Conservation (phyloP, 2,113 vertebrate species). For the Vombatus ursinus region DNA sequence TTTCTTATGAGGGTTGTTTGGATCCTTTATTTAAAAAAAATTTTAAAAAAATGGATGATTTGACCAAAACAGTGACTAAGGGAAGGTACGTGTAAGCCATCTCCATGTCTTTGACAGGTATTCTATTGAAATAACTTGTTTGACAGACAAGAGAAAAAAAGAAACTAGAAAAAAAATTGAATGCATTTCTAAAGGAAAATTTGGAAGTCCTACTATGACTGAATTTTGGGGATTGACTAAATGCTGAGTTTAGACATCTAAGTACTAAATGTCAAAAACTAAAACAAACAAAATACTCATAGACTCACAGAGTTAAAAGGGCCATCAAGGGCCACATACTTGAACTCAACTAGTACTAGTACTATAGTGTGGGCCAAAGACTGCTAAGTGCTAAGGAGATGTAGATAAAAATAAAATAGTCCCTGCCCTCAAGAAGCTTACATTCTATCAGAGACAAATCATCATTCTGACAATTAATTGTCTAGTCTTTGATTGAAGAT, state of each 20-base stretch:
- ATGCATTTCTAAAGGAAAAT: slow-evolving; percentile 16
- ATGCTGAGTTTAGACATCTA: neutral
- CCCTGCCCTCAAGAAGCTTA: neutral
- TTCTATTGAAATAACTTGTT: neutral
- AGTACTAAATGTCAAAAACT: neutral
- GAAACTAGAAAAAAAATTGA: neutral
- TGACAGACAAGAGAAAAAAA: neutral
- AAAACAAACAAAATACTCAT: neutral
- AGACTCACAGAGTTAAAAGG: neutral
- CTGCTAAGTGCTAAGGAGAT: neutral
- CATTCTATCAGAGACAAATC: neutral
- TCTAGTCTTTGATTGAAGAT: neutral
- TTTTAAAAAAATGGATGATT: slow-evolving; percentile 5
- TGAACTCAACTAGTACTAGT: neutral
- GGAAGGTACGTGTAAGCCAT: neutral
- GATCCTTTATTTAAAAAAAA: neutral
- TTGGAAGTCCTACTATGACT: neutral
- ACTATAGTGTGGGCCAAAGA: neutral
- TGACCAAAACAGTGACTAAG: slow-evolving; percentile 11
- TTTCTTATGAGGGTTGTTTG: neutral
- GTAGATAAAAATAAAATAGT: neutral
- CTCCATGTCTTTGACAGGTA: neutral
- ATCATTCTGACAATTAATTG: neutral
- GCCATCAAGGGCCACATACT: neutral
- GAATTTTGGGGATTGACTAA: neutral